Percentiles rank a stretch among this genome's conserved stretches.
These are phyloP conservation scores for Pollenia angustigena DNA, from an alignment of 2,888 invertebrate genomes.

Conservation along the genomic window DNA sequence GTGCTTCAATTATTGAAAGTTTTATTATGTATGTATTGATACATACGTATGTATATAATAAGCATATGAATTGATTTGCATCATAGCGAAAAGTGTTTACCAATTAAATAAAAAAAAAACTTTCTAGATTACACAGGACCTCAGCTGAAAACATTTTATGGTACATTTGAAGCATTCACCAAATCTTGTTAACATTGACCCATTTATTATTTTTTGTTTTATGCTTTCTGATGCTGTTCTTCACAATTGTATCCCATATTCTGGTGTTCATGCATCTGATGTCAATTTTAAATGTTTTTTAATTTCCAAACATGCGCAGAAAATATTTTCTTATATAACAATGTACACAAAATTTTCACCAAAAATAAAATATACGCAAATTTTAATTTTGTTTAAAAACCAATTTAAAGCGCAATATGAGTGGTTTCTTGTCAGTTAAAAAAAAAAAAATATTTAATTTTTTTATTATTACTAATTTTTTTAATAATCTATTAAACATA, in stretches of 20 bases:
- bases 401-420: no score
- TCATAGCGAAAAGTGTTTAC: no score
- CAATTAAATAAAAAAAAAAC: no score
- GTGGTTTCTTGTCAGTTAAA: no score
- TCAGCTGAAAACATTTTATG: background rate
- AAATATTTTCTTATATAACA: conserved; percentile 79
- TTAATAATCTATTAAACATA: background rate
- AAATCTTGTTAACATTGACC: conserved; percentile 78
- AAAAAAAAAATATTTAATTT: no score
- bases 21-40: no score
- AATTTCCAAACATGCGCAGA: conserved; percentile 77
- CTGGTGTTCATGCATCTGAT: conserved; percentile 15
- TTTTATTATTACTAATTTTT: no score
- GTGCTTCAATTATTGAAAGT: no score
- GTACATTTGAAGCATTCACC: background rate
- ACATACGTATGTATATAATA: no score
- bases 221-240: conserved; percentile 1
- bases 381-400: conserved; percentile 11
- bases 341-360: conserved; percentile 78
- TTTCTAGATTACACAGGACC: background rate
- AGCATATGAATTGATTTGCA: no score
- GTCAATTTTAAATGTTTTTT: conserved; percentile 41
- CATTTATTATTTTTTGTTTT: conserved; percentile 73
- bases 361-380: conserved; percentile 21
- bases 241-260: background rate